Base-by-base conservation (phyloP, 2,797 vertebrate species). In the Meriones psammophilus region DNA sequence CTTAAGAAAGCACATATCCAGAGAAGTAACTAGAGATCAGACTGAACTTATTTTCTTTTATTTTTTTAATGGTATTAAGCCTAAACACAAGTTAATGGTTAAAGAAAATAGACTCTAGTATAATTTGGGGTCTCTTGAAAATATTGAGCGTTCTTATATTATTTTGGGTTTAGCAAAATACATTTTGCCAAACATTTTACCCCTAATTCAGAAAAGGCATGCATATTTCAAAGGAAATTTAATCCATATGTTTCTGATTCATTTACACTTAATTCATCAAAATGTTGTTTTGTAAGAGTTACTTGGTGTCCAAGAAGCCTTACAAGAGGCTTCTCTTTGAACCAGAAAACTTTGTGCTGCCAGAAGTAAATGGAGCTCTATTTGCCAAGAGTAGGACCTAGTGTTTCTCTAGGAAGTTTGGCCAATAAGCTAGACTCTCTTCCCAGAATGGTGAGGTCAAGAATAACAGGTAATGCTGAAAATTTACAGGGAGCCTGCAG, bases 191-290 rank as follows among this genome's bases (percentile, higher is more conserved):
- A 97, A 95, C 24, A 5, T 89, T 97, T 96, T 92, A 96, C 97
- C 97, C 95, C 92, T 97, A 97, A 97, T 98, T 98, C 87, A 36
- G 97, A 97, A 97, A 97, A 98, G 97, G 92, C 97, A 97, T 96
- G 97, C 97, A 96, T 97, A 97, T 98, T 98, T 98, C 95, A 97
- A 98, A 98, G 95, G 91, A 98, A 98, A 98, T 98, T 97, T 98
- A 97, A 97, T 98, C 97, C 97, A 98, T 98, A 98, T 98, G 97
- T 98, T 98, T 98, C 97, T 98, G 97, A 97, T 97, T 98, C 97
- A 98, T 97, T 98, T 98, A 98, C 97, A 98, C 97, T 98, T 98
- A 98, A 98, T 97, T 98, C 97, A 98, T 98, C 97, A 98, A 98
- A 98, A 98, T 97, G 97, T 97, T 97, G 97, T 98, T 98, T 98